Percentiles rank a stretch among this genome's conserved stretches.
These are phyloP conservation scores for Alca torda DNA, from an alignment of 2,797 vertebrate genomes.

Conservation along the genomic window DNA sequence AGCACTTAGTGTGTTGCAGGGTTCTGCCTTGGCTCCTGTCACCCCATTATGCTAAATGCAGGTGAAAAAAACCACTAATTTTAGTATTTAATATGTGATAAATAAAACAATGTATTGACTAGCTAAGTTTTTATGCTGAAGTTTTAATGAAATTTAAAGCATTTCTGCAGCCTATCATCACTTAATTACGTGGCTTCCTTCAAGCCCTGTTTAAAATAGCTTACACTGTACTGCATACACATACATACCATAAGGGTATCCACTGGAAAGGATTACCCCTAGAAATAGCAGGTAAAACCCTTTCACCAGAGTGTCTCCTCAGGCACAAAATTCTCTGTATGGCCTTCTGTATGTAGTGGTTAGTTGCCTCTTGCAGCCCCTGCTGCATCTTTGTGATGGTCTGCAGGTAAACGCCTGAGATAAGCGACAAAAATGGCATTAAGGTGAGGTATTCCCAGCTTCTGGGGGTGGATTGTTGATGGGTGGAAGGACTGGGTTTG, in stretches of 20 bases:
- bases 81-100: neutral
- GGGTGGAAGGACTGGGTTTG: neutral
- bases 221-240: neutral
- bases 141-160: neutral
- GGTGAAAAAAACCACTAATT: neutral
- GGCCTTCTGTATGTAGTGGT: rapidly evolving
- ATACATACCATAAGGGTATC: neutral
- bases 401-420: neutral
- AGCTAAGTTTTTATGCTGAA: neutral
- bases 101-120: neutral
- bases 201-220: neutral
- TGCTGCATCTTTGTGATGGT: neutral
- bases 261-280: neutral
- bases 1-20: neutral
- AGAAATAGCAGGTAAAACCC: neutral
- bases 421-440: neutral
- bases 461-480: neutral
- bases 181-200: neutral
- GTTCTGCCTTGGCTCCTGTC: neutral
- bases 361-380: neutral
- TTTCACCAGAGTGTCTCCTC: neutral
- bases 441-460: neutral
- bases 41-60: neutral
- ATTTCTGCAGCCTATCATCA: neutral
- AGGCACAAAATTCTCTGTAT: too few species aligned